Evolutionary conservation across 2,888 invertebrate species (phyloP), one percentile per base, ranked within the genome.

Genomic region (Schrankia costaestrigalis): DNA sequence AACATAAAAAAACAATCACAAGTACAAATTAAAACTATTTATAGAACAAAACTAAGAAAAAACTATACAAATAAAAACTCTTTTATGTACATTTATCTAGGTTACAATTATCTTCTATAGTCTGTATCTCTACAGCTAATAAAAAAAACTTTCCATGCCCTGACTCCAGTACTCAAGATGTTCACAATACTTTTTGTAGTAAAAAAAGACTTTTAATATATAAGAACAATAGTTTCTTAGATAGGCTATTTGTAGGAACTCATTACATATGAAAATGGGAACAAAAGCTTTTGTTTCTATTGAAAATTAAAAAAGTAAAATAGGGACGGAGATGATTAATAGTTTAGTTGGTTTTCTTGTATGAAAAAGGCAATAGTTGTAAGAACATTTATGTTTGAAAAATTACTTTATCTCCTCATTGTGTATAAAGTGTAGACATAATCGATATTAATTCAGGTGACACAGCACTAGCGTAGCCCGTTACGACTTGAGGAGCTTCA

Each of bases 361-460:
- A n/a, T n/a, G n/a, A n/a, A n/a, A n/a, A n/a, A n/a, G n/a, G n/a
- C n/a, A n/a, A n/a, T n/a, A n/a, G n/a, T n/a, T n/a, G n/a, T n/a
- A n/a, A n/a, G n/a, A n/a, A n/a, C n/a, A n/a, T n/a, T n/a, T n/a
- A n/a, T n/a, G n/a, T n/a, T n/a, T n/a, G n/a, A n/a, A n/a, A n/a
- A n/a, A n/a, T n/a, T n/a, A n/a, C n/a, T n/a, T n/a, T n/a, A n/a
- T n/a, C n/a, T n/a, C n/a, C n/a, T n/a, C n/a, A n/a, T n/a, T n/a
- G n/a, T n/a, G n/a, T n/a, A 44, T 39, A 47, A 32, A 35, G 47
- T 39, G 33, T 30, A 23, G 19, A 13, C 41, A 65, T 67, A 64
- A 74, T 74, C 72, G 67, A 74, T 73, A 71, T 68, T 66, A 71
- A 68, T 68, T 63, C 64, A 58, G 56, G 56, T 56, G 59, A 62